Conservation (phyloP, 2,113 vertebrate species). For the Eidolon helvum region DNA sequence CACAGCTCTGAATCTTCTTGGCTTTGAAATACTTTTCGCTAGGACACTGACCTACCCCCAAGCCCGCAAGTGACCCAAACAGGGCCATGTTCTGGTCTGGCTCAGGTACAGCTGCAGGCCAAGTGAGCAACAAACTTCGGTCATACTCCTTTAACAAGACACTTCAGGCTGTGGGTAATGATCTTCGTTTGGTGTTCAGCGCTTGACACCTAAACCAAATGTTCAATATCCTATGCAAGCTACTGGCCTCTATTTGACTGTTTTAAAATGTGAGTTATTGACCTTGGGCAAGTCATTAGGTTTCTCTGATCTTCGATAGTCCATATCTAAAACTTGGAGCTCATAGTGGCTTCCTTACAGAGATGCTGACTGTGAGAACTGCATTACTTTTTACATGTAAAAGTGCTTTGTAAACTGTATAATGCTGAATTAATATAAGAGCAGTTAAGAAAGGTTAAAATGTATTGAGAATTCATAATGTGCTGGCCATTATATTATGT, state of each 20-base stretch:
- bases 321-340: not conserved
- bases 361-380: not conserved
- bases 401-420: not conserved
- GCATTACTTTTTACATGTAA: not conserved
- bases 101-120: not conserved
- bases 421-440: not conserved
- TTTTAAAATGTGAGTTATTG: not conserved
- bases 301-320: not conserved
- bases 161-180: not conserved
- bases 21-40: constrained; percentile 39
- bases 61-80: not conserved
- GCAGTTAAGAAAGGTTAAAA: not conserved
- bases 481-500: not conserved
- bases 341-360: not conserved
- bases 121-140: not conserved
- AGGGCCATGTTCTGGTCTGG: not conserved
- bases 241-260: not conserved
- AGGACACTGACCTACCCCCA: not conserved
- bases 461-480: not conserved
- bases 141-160: not conserved
- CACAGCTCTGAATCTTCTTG: not conserved
- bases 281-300: constrained; percentile 9
- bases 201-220: not conserved
- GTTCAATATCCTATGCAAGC: not conserved
- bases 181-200: not conserved